Percentiles rank a stretch among this genome's conserved stretches.
phyloP scores from a whole-genome alignment of 2,888 invertebrate species.

The Elgonia sp. region DNA sequence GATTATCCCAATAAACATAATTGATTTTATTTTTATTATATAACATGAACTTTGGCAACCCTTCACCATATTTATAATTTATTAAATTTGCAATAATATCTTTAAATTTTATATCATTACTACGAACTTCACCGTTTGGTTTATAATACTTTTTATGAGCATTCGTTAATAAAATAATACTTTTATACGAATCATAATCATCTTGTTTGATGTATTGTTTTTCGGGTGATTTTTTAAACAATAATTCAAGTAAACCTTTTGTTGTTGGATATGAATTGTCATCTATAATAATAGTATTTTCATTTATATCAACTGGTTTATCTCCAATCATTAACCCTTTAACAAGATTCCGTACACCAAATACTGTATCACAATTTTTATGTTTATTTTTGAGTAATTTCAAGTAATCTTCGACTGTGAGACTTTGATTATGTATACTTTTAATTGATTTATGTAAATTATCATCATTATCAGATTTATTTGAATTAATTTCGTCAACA shows the following conservation, averaged over 20 bases:
- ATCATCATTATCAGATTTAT: no score
- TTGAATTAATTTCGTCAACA: no score
- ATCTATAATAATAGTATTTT: neutral
- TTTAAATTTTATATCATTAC: slow-evolving; percentile 2
- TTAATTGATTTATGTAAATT: no score
- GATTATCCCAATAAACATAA: neutral
- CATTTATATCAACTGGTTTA: neutral
- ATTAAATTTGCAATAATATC: slow-evolving; percentile 11
- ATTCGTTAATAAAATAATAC: slow-evolving; percentile 45
- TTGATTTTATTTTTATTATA: neutral
- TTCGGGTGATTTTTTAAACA: neutral
- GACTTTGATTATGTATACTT: no score
- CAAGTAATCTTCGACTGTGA: no score
- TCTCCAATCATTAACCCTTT: no score
- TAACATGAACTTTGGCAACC: no score
- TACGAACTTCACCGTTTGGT: neutral
- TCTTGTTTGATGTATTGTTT: neutral
- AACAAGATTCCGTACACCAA: no score
- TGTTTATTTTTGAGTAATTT: no score
- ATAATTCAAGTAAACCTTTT: no score
- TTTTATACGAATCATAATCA: slow-evolving; percentile 29
- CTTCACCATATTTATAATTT: no score
- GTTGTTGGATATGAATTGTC: neutral
- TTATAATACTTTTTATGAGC: slow-evolving; percentile 30
- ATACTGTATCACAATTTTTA: no score